Evolutionary conservation across 1,140 invertebrate species (phyloP).

Genomic region (Aphelinus certus): DNA sequence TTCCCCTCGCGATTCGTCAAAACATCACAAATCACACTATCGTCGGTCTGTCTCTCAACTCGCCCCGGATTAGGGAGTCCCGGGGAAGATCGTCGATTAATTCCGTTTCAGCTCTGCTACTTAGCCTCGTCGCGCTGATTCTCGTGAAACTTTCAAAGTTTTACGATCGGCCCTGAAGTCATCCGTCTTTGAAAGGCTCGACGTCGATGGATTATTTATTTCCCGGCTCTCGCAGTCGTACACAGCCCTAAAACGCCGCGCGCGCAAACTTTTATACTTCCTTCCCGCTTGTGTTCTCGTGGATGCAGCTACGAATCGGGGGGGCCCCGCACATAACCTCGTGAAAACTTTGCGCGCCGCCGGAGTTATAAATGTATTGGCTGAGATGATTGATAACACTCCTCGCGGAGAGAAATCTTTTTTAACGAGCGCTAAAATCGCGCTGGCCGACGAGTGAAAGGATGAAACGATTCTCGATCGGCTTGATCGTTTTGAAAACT

Average conservation of each 20-base stretch:
- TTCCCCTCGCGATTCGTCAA: too few relatives aligned
- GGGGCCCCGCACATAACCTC: not conserved
- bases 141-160: slow-evolving; percentile 31
- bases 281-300: too few relatives aligned
- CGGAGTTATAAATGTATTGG: slow-evolving; percentile 17
- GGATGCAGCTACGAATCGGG: too few relatives aligned
- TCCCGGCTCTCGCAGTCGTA: not conserved
- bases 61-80: too few relatives aligned
- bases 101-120: too few relatives aligned
- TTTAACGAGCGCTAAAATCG: slow-evolving; percentile 4
- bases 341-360: not conserved
- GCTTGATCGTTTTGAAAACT: too few relatives aligned
- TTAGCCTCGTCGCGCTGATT: slow-evolving; percentile 2
- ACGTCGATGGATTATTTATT: slow-evolving; percentile 35
- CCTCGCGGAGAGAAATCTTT: not conserved
- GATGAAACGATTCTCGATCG: too few relatives aligned
- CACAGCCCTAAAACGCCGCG: slow-evolving; percentile 5
- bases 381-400: slow-evolving; percentile 19
- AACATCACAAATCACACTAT: too few relatives aligned
- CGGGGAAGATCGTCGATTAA: too few relatives aligned
- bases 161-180: slow-evolving; percentile 32
- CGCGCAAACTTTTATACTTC: slow-evolving; percentile 14
- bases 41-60: too few relatives aligned
- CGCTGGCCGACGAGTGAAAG: not conserved
- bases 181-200: slow-evolving; percentile 17